Evolutionary conservation across 2,113 vertebrate species (phyloP).

Genomic region (Bos indicus): DNA sequence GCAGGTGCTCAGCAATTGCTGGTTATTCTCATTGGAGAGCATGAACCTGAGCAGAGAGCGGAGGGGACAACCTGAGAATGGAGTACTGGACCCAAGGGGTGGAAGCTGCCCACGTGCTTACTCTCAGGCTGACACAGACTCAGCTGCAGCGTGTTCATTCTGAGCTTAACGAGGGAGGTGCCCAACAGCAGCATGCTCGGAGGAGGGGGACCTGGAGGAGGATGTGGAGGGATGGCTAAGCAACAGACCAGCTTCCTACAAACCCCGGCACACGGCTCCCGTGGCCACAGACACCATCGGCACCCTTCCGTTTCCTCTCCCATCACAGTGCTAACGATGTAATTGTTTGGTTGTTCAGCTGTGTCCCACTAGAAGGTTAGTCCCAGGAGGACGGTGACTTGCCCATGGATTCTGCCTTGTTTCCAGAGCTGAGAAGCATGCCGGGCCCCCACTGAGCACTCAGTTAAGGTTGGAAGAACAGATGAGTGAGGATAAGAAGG

Average conservation of each 20-base stretch:
- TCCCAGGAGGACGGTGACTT: not conserved
- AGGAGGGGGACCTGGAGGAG: not conserved
- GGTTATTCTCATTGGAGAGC: not conserved
- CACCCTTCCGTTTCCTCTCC: not conserved
- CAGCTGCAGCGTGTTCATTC: not conserved
- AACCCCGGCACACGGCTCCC: fast-evolving
- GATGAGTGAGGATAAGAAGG: not conserved
- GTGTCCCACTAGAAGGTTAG: not conserved
- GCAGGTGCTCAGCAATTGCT: not conserved
- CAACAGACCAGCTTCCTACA: not conserved
- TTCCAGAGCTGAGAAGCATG: not conserved
- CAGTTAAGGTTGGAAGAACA: not conserved
- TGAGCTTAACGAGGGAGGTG: not conserved
- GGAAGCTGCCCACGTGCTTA: no score
- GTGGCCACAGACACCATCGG: not conserved
- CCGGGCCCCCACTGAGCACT: not conserved
- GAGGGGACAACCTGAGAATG: fast-evolving
- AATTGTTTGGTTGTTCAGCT: not conserved
- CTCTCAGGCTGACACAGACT: not conserved
- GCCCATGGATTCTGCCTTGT: not conserved
- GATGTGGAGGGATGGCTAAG: not conserved
- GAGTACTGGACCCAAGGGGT: not conserved
- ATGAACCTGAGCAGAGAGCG: not conserved
- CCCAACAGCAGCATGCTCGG: not conserved
- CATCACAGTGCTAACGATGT: not conserved